Base-by-base conservation (phyloP, 92 coral and sea anemone genomes). In the Ricordea florida region DNA sequence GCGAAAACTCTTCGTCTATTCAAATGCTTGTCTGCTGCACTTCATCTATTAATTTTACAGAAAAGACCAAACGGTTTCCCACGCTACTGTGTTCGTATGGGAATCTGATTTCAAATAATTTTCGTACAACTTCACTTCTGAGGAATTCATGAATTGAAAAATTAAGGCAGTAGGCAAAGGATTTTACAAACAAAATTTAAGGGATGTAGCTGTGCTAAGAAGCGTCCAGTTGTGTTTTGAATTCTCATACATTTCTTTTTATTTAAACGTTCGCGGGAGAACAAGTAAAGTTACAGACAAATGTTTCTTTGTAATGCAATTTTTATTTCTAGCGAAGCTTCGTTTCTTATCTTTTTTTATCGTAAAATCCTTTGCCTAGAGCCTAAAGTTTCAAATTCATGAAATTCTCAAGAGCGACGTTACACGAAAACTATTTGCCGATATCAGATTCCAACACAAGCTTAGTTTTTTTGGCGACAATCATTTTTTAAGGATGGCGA, bases 141-240 rank as follows among this genome's bases (percentile, higher is more conserved):
- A 50, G 31, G 31, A 50, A 50, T 50, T 50, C 57, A 50, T 50
- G 57, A 50, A 20, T 50, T 50, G 57, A 20, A 50, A 50, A 50
- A 21, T 50, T 50, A 21, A 50, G 57, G 31, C 57, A 50, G 31
- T 50, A 50, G 57, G 57, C 57, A 50, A 50, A 50, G 57, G 57
- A 50, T 50, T 0, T 50, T 50, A 50, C 31, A 20, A 20, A 50
- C 51, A 44, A 44, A 44, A 44, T 49, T 49, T 49, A 32, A 49
- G 57, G 57, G 57, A 49, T 49, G 57, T 49, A 49, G 57, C 57
- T 49, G 57, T 49, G 57, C 57, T 49, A 49, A 18, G 57, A 49
- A 49, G 57, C 57, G 29, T 49, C 57, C 57, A 49, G 57, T 49
- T 32, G 57, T 49, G 57, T 49, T 49, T 49, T 49, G 57, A 49